Conservation (phyloP, 2,888 invertebrate species). For the Drosophila yooni region DNA sequence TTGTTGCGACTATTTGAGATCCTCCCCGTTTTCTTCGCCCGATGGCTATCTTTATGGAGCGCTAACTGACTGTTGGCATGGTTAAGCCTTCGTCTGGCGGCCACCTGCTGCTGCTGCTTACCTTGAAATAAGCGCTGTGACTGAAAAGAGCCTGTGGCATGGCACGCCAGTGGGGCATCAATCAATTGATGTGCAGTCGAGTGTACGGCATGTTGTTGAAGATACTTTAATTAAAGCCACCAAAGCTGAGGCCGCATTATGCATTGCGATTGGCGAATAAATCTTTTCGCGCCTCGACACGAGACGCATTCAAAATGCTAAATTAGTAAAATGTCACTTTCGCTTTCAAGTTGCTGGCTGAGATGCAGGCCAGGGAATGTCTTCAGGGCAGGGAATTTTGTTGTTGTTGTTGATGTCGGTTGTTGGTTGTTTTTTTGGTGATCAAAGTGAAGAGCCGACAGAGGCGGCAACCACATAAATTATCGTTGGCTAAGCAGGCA, state of each 20-base stretch:
- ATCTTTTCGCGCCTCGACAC: slow-evolving; percentile 65
- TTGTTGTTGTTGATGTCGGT: slow-evolving; percentile 36
- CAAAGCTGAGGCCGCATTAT: slow-evolving; percentile 38
- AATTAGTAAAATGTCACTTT: slow-evolving; percentile 81
- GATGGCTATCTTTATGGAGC: slow-evolving; percentile 49
- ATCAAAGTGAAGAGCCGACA: slow-evolving; percentile 63
- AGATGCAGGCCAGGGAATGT: slow-evolving; percentile 21
- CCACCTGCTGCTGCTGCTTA: slow-evolving; percentile 37
- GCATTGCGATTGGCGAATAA: slow-evolving; percentile 58
- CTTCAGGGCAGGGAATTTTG: slow-evolving; percentile 28
- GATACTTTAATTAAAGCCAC: slow-evolving; percentile 60
- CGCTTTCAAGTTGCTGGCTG: slow-evolving; percentile 67
- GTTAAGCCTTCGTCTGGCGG: not conserved
- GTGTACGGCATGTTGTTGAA: slow-evolving; percentile 31
- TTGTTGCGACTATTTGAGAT: not conserved
- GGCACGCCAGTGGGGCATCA: slow-evolving; percentile 41
- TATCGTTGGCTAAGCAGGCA: slow-evolving; percentile 76
- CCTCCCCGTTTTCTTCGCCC: not conserved
- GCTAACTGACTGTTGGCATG: slow-evolving; percentile 41
- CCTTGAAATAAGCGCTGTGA: slow-evolving; percentile 22
- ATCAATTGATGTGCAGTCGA: slow-evolving; percentile 48
- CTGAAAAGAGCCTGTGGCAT: slow-evolving; percentile 2
- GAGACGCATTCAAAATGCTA: slow-evolving; percentile 76
- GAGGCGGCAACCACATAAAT: slow-evolving; percentile 72
- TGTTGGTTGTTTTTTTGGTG: slow-evolving; percentile 42